Evolutionary conservation across 2,797 vertebrate genomes (phyloP).

Genomic region (Cichlasoma orientale): DNA sequence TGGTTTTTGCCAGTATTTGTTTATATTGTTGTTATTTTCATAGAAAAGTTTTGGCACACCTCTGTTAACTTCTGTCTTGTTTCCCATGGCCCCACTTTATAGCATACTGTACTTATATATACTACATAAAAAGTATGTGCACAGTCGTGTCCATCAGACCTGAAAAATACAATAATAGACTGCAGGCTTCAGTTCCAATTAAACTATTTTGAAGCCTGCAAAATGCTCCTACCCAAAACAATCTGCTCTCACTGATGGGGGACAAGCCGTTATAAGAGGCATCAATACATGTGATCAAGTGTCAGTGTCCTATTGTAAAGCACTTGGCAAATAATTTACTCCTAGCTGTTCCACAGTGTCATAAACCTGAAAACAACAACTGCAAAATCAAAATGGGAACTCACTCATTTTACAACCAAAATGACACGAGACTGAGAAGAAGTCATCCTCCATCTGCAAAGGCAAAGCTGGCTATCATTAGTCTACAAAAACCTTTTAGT

Average conservation of each 20-base stretch:
- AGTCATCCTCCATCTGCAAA: slow-evolving; percentile 35
- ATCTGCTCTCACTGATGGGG: slow-evolving; percentile 59
- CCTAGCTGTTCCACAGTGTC: slow-evolving; percentile 46
- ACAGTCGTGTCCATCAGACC: not conserved
- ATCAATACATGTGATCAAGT: slow-evolving; percentile 54
- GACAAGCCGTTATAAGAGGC: slow-evolving; percentile 13
- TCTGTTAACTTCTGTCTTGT: not conserved
- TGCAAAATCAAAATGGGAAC: slow-evolving; percentile 34
- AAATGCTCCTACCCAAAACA: slow-evolving; percentile 25
- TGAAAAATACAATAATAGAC: not conserved
- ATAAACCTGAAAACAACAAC: slow-evolving; percentile 60
- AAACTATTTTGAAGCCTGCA: not conserved
- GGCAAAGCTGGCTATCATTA: slow-evolving; percentile 28
- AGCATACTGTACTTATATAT: not conserved
- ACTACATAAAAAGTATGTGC: not conserved
- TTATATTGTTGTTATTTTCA: not conserved
- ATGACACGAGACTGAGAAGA: slow-evolving; percentile 27
- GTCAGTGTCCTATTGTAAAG: slow-evolving; percentile 37
- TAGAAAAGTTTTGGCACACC: not conserved
- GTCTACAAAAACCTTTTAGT: slow-evolving; percentile 31
- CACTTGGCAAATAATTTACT: slow-evolving; percentile 51
- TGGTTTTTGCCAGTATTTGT: too few species aligned
- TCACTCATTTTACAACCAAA: slow-evolving; percentile 30
- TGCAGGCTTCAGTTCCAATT: slow-evolving; percentile 4
- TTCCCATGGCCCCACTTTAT: not conserved